Evolutionary conservation across 2,797 vertebrate genomes (phyloP), one percentile per base, ranked within the genome.

Genomic region (Heterohyrax brucei): DNA sequence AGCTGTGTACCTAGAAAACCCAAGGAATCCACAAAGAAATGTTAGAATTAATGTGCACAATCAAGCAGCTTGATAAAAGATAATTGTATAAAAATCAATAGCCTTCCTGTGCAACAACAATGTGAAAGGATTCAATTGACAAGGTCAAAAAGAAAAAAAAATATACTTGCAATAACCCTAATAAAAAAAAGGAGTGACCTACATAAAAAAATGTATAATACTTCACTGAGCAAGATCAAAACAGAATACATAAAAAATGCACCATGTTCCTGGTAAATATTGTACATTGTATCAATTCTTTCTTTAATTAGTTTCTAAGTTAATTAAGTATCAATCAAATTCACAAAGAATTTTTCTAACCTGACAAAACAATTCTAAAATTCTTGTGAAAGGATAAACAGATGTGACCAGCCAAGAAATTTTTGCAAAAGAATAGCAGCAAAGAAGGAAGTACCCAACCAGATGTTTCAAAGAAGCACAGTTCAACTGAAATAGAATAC

Each of bases 311-410:
- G 87, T 79, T 87, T 95, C 91, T 95, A 79, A 85, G 84, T 92
- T 96, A 95, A 96, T 91, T 91, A 95, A 96, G 89, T 90, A 75
- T 92, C 97, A 96, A 33, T 94, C 91, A 91, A 79, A 96, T 79
- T 93, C 75, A 62, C 50, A 78, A 94, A 83, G 68, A 78, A 96
- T 93, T 70, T 95, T 95, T 95, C 94, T 72, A 96, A 94, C 75
- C 89, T 94, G 95, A 96, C 93, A 95, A 95, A 96, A 95, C 84
- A 96, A 94, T 94, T 92, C 89, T 59, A 48, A 96, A 91, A 96
- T 86, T 91, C 81, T 92, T 78, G 6, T 83, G 91, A 95, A 96
- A 93, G 66, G 94, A 88, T 96, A 97, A 94, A 96, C 96, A 96
- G 94, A 96, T 91, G 87, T 94, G 91, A 77, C 68, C 80, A 85